Evolutionary conservation across 2,888 invertebrate species (phyloP).

Genomic region (Apotomis betuletana): DNA sequence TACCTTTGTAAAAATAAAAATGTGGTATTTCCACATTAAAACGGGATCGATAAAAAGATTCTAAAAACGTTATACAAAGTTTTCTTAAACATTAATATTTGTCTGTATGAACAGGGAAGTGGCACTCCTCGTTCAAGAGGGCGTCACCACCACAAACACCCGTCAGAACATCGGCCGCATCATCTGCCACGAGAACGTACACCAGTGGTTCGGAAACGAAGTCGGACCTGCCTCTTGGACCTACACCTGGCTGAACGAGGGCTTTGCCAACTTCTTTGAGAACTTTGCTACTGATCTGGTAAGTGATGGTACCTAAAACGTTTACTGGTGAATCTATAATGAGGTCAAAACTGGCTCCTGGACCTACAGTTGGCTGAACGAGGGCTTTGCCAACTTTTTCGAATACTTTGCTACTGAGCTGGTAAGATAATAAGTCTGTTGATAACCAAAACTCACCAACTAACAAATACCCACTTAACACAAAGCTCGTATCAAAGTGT

Average conservation of each 20-base stretch:
- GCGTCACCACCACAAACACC: constrained; percentile 69
- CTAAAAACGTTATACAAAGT: too few species aligned
- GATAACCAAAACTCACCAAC: too few species aligned
- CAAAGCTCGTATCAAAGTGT: too few species aligned
- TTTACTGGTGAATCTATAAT: constrained; percentile 53
- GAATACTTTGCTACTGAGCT: constrained; percentile 85
- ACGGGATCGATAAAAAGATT: too few species aligned
- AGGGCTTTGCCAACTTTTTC: constrained; percentile 88
- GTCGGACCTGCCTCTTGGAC: constrained; percentile 89
- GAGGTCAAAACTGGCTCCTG: constrained; percentile 85
- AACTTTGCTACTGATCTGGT: constrained; percentile 84
- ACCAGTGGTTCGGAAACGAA: constrained; percentile 92
- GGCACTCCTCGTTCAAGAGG: constrained; percentile 69
- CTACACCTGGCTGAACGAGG: constrained; percentile 89
- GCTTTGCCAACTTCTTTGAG: constrained; percentile 88
- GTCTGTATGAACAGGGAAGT: constrained; percentile 63
- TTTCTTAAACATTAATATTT: too few species aligned
- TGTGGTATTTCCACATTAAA: too few species aligned
- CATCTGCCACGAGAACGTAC: constrained; percentile 84
- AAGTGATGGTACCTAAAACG: constrained; percentile 46
- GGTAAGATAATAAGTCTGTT: constrained; percentile 59
- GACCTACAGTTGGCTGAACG: constrained; percentile 89
- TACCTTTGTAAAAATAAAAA: too few species aligned
- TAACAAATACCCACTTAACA: too few species aligned
- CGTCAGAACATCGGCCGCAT: constrained; percentile 78